Evolutionary conservation across 2,888 invertebrate species (phyloP), one percentile per base, ranked within the genome.

Genomic region (Cistogaster globosa): DNA sequence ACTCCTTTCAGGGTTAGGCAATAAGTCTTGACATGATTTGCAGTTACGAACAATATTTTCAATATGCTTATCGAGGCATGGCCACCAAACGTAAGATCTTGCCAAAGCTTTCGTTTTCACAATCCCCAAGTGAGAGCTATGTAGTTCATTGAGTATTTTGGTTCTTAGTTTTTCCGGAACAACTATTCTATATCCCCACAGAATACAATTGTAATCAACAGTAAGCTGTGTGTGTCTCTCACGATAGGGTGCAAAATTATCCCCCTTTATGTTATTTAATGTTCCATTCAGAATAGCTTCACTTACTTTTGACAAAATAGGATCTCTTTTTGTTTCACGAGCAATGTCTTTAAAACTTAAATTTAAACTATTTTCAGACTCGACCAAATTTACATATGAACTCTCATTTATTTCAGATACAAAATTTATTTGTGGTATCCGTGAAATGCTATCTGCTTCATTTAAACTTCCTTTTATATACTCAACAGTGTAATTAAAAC

Each of bases 221-320:
- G 90, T 89, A 0, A 87, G 80, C 2, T 86, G 62, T 60, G 87
- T 87, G 22, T 88, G 16, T 89, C 90, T 38, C 89, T 75, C 60
- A 55, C 55, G 36, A 69, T 69, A 81, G 51, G 72, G 18, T 55
- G 71, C 11, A 53, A 76, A 60, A 65, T 68, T 22, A 60, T 68
- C 22, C 51, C 62, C 76, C 48, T 65, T 78, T 26, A 86, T 38
- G 36, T 75, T 55, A 16, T 26, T 32, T 45, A 77, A 16, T 14
- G 65, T 79, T 20, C 65, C 69, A 22, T 67, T 48, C 36, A 58
- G 45, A 82, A 57, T 69, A 75, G n/a, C 16, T 48, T 48, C 48
- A 6, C 9, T 3, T n/a, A 48, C 48, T n/a, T 48, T 48, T 3
- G 48, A 48, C n/a, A n/a, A 48, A 4, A 48, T 48, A 6, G 2